These are phyloP conservation scores for Ptyas mucosa DNA, from an alignment of 2,113 vertebrate genomes.

Conservation along the genomic window DNA sequence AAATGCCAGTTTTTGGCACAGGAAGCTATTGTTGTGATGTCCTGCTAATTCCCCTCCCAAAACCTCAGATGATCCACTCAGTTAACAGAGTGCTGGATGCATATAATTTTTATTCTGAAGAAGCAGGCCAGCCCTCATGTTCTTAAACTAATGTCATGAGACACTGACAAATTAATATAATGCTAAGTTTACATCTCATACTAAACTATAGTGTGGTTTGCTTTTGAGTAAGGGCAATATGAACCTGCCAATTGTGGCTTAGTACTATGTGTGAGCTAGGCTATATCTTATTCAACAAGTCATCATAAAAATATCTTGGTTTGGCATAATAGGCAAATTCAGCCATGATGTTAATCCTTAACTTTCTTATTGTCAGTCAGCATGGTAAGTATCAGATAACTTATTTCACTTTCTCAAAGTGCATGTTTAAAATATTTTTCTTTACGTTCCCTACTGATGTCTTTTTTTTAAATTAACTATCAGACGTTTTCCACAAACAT, in stretches of 20 bases:
- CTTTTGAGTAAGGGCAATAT: not conserved
- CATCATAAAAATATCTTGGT: not conserved
- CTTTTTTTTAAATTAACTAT: not conserved
- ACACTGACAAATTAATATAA: not conserved
- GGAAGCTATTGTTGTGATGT: not conserved
- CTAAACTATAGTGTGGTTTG: not conserved
- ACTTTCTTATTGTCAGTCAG: slow-evolving; percentile 1
- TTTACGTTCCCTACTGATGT: not conserved
- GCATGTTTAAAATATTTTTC: not conserved
- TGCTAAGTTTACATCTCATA: not conserved
- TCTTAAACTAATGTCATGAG: not conserved
- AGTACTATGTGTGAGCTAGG: not conserved
- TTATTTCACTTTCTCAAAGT: slow-evolving; percentile 1
- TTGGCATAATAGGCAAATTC: not conserved
- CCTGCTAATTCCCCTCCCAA: not conserved
- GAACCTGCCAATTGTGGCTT: not conserved
- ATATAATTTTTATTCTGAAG: not conserved
- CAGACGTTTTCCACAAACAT: not conserved
- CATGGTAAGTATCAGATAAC: not conserved
- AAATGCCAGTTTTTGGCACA: not conserved
- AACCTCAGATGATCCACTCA: not conserved
- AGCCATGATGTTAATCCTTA: not conserved
- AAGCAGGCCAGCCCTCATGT: not conserved
- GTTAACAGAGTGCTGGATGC: not conserved
- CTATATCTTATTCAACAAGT: not conserved